phyloP scores from a whole-genome alignment of 2,888 invertebrate species.

The Dinocampus coccinellae region DNA sequence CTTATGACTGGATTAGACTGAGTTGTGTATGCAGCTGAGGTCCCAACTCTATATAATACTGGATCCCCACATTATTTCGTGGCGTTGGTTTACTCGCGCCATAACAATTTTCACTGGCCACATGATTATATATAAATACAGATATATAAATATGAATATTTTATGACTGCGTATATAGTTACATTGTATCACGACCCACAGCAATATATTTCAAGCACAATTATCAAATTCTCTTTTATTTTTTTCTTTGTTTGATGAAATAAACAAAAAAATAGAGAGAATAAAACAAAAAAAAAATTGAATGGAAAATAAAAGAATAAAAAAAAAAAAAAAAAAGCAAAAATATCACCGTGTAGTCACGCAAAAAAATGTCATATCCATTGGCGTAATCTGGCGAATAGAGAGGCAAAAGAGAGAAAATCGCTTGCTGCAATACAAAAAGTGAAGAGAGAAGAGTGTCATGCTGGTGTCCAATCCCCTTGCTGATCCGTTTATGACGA shows the following conservation, averaged over 20 bases:
- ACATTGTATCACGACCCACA: not conserved
- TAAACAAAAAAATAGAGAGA: not conserved
- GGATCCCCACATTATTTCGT: slow-evolving; percentile 18
- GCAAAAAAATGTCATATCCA: slow-evolving; percentile 24
- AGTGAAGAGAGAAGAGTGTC: not conserved
- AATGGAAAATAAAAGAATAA: not conserved
- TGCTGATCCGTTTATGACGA: slow-evolving; percentile 43
- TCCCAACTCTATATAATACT: slow-evolving; percentile 23
- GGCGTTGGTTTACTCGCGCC: not conserved
- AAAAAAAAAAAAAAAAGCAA: not conserved
- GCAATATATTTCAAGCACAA: slow-evolving; percentile 5
- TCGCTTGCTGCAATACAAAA: not conserved
- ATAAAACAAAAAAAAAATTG: not conserved
- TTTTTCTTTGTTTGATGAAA: not conserved
- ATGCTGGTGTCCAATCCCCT: slow-evolving; percentile 32
- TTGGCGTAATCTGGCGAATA: slow-evolving; percentile 22
- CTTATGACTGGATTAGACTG: slow-evolving; percentile 52
- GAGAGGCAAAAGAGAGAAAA: slow-evolving; percentile 19
- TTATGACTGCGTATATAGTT: not conserved
- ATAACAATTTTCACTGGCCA: slow-evolving; percentile 1
- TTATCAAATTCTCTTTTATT: slow-evolving; percentile 10
- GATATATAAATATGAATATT: not conserved
- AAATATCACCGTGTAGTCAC: slow-evolving; percentile 7
- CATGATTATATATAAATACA: slow-evolving; percentile 2
- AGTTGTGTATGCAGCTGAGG: slow-evolving; percentile 57